Base-by-base conservation (phyloP, 2,797 vertebrate species). In the Diplodus sargus region DNA sequence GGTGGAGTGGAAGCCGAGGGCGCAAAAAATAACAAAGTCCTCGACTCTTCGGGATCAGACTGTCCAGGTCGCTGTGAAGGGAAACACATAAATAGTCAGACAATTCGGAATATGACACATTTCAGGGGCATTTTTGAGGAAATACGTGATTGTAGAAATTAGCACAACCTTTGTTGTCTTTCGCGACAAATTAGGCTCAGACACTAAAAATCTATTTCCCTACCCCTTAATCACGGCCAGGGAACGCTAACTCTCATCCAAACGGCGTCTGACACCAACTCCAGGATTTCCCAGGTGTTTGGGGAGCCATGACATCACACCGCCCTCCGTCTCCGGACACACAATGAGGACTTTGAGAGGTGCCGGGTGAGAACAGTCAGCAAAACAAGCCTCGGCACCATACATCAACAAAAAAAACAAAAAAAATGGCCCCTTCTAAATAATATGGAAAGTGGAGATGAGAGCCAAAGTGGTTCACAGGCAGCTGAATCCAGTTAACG, bases 301-400 rank as follows among this genome's bases (percentile, higher is more conserved):
- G 64, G 76, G 39, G 75, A 75, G 86, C 74, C 78, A 89, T 95
- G 93, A 94, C 93, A 92, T 94, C 92, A 93, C 89, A 13, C 18
- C 22, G 39, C 34, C 34, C 62, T 52, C 64, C 28, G 16, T 62
- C 22, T 0, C 4, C 7, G 8, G 34, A 49, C 22, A 82, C 83
- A 94, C 93, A 93, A 94, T 88, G 90, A 84, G 74, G 87, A 94
- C 93, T 93, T 93, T 94, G 82, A 93, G 86, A 83, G 74, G 82
- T 76, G 80, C 54, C 34, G 78, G 39, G 67, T 72, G 76, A 87
- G 80, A 89, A 87, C 88, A 74, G 85, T 84, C 83, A 43, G 83
- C 75, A 84, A 89, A 90, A 92, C 85, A 83, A 86, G 75, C 86
- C 87, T 62, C 15, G 12, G 64, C 83, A 77, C 74, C 72, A 81